These are phyloP conservation scores for Riparia riparia DNA, from an alignment of 2,113 vertebrate species.

Conservation along the genomic window DNA sequence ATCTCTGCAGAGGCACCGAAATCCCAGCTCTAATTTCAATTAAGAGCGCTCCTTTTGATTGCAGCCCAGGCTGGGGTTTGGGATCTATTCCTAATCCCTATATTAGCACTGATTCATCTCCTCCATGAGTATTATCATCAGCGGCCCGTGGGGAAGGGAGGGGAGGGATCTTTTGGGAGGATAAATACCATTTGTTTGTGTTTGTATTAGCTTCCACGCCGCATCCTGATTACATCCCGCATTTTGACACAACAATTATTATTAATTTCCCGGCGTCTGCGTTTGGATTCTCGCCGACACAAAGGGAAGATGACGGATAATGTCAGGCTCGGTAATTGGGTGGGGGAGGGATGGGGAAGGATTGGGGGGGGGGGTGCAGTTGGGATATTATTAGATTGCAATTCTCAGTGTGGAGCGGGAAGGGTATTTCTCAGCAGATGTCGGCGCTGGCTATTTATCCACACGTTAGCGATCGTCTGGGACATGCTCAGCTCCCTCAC, in stretches of 20 bases:
- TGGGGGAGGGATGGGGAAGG: conserved; percentile 47
- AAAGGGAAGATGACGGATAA: conserved; percentile 74
- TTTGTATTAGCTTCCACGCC: conserved; percentile 76
- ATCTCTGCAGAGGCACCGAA: conserved; percentile 66
- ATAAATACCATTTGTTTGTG: conserved; percentile 82
- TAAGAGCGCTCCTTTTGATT: conserved; percentile 49
- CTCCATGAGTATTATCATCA: conserved; percentile 60
- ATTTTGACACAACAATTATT: conserved; percentile 78
- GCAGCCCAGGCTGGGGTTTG: conserved; percentile 34
- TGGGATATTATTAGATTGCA: conserved; percentile 65
- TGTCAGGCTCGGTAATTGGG: conserved; percentile 74
- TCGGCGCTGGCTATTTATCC: neutral
- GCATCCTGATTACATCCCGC: conserved; percentile 76
- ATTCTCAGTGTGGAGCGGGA: neutral
- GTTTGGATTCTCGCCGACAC: conserved; percentile 70
- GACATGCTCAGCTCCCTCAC: neutral
- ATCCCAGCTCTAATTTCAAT: conserved; percentile 79
- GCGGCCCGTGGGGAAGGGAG: conserved; percentile 46
- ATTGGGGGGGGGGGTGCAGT: neutral
- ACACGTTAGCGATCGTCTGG: neutral
- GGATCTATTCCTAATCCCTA: conserved; percentile 75
- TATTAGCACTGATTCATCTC: conserved; percentile 74
- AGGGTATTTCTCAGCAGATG: conserved; percentile 62
- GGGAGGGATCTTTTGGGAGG: conserved; percentile 70
- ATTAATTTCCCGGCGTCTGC: conserved; percentile 79